phyloP scores from a whole-genome alignment of 1,140 invertebrate genomes.

The Drosophila pruinosa region DNA sequence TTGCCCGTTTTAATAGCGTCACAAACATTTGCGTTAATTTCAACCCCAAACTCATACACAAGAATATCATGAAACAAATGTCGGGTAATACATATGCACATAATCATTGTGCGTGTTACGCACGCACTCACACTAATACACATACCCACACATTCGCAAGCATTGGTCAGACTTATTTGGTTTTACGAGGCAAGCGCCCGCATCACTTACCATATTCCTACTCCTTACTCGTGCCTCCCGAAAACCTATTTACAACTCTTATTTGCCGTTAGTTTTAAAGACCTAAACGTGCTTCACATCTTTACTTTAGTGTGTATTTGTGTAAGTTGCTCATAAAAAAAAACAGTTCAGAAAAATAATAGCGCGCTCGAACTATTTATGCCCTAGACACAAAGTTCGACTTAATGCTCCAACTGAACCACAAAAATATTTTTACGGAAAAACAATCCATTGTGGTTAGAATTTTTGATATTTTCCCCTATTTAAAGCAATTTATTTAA shows the following conservation, averaged over 20 bases:
- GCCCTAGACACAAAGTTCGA: conserved; percentile 2
- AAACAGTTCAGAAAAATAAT: conserved; percentile 34
- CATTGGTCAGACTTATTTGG: conserved; percentile 37
- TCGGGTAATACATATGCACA: conserved; percentile 27
- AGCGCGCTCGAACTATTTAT: conserved; percentile 32
- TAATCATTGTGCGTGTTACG: conserved; percentile 40
- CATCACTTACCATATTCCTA: conserved; percentile 55
- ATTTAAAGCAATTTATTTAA: no score
- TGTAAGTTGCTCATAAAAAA: conserved; percentile 30
- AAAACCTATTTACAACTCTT: conserved; percentile 64
- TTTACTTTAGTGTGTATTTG: not conserved
- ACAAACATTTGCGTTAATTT: conserved; percentile 60
- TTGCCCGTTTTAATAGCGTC: conserved; percentile 52
- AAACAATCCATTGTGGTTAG: no score
- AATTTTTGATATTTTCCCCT: no score
- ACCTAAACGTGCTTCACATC: conserved; percentile 53
- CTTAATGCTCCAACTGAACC: not conserved
- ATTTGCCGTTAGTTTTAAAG: conserved; percentile 74
- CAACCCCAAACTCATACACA: conserved; percentile 1
- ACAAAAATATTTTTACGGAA: not conserved
- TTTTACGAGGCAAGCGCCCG: conserved; percentile 44
- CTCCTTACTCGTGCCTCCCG: conserved; percentile 13
- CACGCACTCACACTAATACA: conserved; percentile 31
- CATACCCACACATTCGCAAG: not conserved
- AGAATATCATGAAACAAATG: conserved; percentile 18